Percentiles rank a stretch among this genome's conserved stretches.
Conservation (phyloP, 2,888 invertebrate genomes). For the Sphaeridia pumilis region DNA sequence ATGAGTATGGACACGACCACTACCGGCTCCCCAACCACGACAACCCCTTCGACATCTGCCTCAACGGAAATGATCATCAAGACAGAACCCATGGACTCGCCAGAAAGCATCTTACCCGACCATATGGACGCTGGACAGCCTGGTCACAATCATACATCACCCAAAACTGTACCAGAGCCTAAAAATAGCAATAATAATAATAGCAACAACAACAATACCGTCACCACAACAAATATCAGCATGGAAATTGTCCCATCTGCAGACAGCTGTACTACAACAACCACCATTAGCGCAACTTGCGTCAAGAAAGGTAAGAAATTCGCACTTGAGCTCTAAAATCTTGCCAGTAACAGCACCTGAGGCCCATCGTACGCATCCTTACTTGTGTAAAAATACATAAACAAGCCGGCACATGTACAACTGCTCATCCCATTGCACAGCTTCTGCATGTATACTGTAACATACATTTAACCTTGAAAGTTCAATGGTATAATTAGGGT, state of each 20-base stretch:
- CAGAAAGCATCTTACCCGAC: neutral
- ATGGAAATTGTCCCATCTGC: neutral
- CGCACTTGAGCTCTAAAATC: no score
- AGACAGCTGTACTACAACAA: neutral
- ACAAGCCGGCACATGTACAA: no score
- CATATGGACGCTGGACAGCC: neutral
- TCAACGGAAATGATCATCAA: slow-evolving; percentile 19
- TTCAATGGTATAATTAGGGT: no score
- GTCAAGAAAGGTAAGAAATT: slow-evolving; percentile 24
- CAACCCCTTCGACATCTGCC: neutral
- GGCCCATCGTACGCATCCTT: no score
- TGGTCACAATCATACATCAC: neutral
- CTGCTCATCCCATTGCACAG: no score
- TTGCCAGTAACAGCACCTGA: no score
- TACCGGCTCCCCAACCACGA: neutral
- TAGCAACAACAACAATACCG: neutral
- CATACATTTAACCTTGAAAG: no score
- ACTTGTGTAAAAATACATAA: no score
- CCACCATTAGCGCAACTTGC: slow-evolving; percentile 1
- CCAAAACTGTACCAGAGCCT: neutral
- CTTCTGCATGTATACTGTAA: no score
- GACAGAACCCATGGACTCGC: slow-evolving; percentile 24
- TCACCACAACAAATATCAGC: slow-evolving; percentile 4
- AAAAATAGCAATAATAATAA: slow-evolving; percentile 12
- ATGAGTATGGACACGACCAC: neutral